phyloP scores from a whole-genome alignment of 2,113 vertebrate genomes.

The Zosterops hypoxanthus region DNA sequence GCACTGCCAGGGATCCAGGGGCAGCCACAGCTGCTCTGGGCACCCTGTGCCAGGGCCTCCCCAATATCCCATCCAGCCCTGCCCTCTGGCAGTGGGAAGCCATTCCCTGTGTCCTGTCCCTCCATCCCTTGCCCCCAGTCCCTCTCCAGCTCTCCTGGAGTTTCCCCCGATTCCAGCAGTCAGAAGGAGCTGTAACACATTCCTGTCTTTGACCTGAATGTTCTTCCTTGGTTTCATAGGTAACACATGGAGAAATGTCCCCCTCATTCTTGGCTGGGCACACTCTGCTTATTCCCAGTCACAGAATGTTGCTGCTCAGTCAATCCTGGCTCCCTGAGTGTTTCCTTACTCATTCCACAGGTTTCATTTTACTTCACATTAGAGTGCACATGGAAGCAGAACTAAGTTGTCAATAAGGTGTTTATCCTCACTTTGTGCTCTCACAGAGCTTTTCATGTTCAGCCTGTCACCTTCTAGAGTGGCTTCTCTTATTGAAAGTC shows the following conservation, averaged over 20 bases:
- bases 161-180: neutral
- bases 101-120: neutral
- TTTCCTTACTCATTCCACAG: neutral
- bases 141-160: neutral
- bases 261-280: neutral
- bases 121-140: neutral
- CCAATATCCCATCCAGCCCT: neutral
- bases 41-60: neutral
- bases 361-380: neutral
- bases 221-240: neutral
- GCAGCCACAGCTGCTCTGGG: neutral
- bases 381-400: neutral
- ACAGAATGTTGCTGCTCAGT: neutral
- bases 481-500: neutral
- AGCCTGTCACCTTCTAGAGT: neutral
- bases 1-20: neutral
- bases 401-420: neutral
- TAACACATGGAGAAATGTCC: neutral
- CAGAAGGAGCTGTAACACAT: neutral
- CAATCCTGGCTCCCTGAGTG: neutral
- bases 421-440: neutral
- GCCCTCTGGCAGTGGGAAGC: neutral
- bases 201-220: neutral
- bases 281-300: neutral
- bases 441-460: neutral